A percentile compares a stretch with the other conserved stretches of the same genome.
phyloP scores from a whole-genome alignment of 2,888 invertebrate species.

The Eutolmus rufibarbis region DNA sequence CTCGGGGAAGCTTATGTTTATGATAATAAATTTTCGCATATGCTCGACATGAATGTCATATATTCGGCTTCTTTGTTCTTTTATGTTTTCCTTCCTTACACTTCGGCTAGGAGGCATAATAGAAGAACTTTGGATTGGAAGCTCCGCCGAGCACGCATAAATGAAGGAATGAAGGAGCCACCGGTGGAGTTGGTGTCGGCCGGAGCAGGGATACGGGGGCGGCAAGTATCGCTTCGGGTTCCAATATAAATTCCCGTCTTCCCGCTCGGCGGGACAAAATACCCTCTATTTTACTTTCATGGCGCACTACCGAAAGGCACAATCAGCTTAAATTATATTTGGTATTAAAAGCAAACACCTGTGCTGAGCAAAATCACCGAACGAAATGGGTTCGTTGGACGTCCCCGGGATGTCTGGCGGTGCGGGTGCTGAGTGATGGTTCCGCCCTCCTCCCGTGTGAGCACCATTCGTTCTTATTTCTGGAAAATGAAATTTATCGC shows the following conservation, averaged over 20 bases:
- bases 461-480: neutral
- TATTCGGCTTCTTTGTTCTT: conserved; percentile 25
- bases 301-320: neutral
- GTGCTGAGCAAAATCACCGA: neutral
- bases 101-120: neutral
- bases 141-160: conserved; percentile 4
- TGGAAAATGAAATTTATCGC: neutral
- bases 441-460: neutral
- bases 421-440: neutral
- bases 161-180: neutral
- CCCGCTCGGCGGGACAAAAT: neutral
- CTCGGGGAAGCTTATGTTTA: conserved; percentile 31
- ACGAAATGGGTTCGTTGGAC: neutral
- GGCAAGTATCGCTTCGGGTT: neutral
- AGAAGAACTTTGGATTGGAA: neutral
- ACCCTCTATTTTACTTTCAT: neutral
- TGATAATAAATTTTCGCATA: conserved; percentile 44
- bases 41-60: conserved; percentile 39
- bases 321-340: conserved; percentile 9
- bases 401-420: neutral
- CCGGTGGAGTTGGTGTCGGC: too few relatives aligned
- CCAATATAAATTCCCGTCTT: conserved; percentile 12
- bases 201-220: neutral
- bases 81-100: neutral
- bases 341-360: conserved; percentile 3